These are phyloP conservation scores for Pollachius pollachius DNA, from an alignment of 2,113 vertebrate species.

Conservation along the genomic window DNA sequence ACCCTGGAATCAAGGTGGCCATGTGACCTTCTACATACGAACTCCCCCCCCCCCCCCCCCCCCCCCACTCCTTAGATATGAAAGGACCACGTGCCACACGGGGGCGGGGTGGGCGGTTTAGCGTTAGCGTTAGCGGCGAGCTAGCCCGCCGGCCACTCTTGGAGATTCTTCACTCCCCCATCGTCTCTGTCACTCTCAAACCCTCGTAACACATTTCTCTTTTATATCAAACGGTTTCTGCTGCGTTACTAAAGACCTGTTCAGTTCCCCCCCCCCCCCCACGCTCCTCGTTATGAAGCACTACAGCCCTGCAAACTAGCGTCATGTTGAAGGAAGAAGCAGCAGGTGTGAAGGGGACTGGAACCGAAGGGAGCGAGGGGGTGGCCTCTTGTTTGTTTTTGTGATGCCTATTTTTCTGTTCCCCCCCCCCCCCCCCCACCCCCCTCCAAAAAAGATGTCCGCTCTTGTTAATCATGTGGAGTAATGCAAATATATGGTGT, in stretches of 20 bases:
- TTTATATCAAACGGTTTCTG: too few relatives aligned
- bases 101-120: too few relatives aligned
- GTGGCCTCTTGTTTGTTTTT: conserved; percentile 24
- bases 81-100: too few relatives aligned
- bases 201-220: too few relatives aligned
- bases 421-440: neutral
- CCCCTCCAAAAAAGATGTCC: conserved; percentile 70
- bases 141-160: too few relatives aligned
- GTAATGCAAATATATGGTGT: conserved; percentile 93
- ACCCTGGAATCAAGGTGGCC: conserved; percentile 30
- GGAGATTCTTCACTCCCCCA: too few relatives aligned
- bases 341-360: conserved; percentile 64
- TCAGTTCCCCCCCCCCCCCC: conserved; percentile 58
- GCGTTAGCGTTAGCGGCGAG: too few relatives aligned
- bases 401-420: conserved; percentile 39
- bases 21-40: too few relatives aligned
- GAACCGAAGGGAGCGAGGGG: conserved; percentile 59
- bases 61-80: too few relatives aligned
- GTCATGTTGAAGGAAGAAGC: conserved; percentile 42
- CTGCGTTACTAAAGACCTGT: too few relatives aligned
- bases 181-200: too few relatives aligned
- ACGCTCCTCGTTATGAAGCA: conserved; percentile 71
- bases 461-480: conserved; percentile 95
- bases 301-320: conserved; percentile 79
- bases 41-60: too few relatives aligned